Evolutionary conservation across 2,888 invertebrate genomes (phyloP), one percentile per base, ranked within the genome.

Genomic region (Ophion obscuratus): DNA sequence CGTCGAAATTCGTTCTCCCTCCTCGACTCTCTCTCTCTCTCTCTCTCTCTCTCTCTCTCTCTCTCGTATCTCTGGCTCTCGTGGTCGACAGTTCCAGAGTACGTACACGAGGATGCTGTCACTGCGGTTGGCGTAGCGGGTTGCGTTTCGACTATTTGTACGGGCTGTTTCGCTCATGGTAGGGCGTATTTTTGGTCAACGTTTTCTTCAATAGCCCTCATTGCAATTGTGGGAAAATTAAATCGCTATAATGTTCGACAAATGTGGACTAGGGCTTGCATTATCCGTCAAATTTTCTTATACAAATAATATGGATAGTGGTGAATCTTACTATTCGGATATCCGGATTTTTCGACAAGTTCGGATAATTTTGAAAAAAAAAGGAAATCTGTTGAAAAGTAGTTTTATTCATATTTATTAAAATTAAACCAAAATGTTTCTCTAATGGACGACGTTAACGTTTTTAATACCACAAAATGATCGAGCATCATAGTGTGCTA

Each of bases 71-170:
- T 83, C 76, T 79, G 68, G 68, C 73, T 85, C 83, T 73, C 80
- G 75, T 62, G 79, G 84, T 86, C 81, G 78, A 81, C 77, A 71
- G 80, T 47, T 80, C 67, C 47, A 64, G 73, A 75, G 78, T 70
- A 61, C 81, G 68, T n/a, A 77, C 57, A 70, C 61, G 66, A 44
- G 74, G 81, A 79, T 83, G 86, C 81, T 75, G 82, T 83, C 79
- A 80, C 71, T 89, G 86, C 85, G 73, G 83, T 88, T 89, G 89
- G 89, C 90, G 89, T 90, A 88, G 89, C 88, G 88, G 88, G 89
- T 90, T 88, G 88, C 85, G 83, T 84, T 83, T 83, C 14, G 20
- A 11, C 27, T 11, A 57, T 76, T 31, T 70, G 20, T 59, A 71
- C 71, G 88, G 83, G 85, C 88, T 87, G 90, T 91, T 91, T 89